These are phyloP conservation scores for Euphonia xanthogaster DNA, from an alignment of 2,797 vertebrate genomes.

Conservation along the genomic window DNA sequence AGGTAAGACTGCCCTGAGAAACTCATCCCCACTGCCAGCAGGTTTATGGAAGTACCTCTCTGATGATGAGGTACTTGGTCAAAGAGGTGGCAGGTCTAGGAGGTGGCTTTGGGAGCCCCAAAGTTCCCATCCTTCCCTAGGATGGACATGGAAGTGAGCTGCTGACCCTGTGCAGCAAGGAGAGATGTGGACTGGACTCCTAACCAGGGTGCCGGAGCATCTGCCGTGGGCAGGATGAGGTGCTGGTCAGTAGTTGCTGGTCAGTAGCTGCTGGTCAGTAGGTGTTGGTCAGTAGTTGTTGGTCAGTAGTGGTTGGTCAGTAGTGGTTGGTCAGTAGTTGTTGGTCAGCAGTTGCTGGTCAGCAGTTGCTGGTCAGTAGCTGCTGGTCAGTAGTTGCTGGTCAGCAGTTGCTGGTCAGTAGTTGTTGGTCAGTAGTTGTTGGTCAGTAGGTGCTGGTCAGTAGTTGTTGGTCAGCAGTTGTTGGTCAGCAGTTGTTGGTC, in stretches of 20 bases:
- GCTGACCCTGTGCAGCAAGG: neutral
- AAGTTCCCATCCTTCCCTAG: neutral
- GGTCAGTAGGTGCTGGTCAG: no score
- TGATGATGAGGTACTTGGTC: neutral
- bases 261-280: neutral
- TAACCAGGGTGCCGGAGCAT: fast-evolving
- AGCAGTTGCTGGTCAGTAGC: neutral
- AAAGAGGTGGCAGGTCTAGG: neutral
- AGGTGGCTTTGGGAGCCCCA: neutral
- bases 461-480: no score
- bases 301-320: neutral
- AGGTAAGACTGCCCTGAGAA: neutral
- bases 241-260: neutral
- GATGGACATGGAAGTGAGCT: neutral
- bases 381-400: neutral
- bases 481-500: no score
- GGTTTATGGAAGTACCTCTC: neutral
- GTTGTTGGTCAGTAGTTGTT: neutral
- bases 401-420: no score
- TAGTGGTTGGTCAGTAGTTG: neutral
- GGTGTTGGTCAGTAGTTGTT: neutral
- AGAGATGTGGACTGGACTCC: neutral
- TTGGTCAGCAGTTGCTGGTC: neutral
- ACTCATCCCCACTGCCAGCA: neutral
- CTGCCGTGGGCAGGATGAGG: neutral